Evolutionary conservation across 2,113 vertebrate genomes (phyloP).

Genomic region (Thomomys bottae): DNA sequence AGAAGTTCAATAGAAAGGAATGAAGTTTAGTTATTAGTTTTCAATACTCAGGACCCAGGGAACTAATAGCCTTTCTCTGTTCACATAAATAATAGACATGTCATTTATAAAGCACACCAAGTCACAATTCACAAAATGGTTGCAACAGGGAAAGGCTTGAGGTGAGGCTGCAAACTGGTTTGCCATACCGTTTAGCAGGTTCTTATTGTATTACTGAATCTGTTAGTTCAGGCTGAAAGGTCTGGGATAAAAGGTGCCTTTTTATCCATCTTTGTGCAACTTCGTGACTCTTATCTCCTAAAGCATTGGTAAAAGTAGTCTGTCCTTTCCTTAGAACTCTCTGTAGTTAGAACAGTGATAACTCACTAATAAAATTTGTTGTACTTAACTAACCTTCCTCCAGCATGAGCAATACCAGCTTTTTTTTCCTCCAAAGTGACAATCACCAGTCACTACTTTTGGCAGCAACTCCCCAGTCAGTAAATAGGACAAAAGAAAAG

Average conservation of each 20-base stretch:
- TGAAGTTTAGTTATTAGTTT: conserved; percentile 33
- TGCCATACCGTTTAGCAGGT: not conserved
- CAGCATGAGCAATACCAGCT: not conserved
- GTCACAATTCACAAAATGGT: not conserved
- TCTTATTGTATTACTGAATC: not conserved
- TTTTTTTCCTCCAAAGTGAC: conserved; percentile 36
- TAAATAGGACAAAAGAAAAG: conserved; percentile 72
- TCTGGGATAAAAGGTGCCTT: not conserved
- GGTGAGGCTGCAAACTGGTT: not conserved
- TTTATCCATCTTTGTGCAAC: not conserved
- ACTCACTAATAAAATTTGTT: not conserved
- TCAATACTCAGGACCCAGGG: not conserved
- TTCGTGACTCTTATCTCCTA: not conserved
- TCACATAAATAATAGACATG: not conserved
- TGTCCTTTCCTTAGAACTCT: not conserved
- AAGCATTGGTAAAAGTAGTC: not conserved
- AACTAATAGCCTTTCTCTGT: conserved; percentile 21
- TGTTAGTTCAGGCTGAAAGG: not conserved
- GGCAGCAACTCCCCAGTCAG: conserved; percentile 43
- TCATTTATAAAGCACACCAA: conserved; percentile 13
- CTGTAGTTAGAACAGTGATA: not conserved
- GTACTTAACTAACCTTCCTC: not conserved
- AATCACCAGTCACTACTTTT: conserved; percentile 69
- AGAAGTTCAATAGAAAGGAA: not conserved
- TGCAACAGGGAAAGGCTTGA: not conserved